Percentiles rank a stretch among this genome's conserved stretches.
Conservation (phyloP, 2,113 vertebrate genomes). For the Xyliphius kryptos region DNA sequence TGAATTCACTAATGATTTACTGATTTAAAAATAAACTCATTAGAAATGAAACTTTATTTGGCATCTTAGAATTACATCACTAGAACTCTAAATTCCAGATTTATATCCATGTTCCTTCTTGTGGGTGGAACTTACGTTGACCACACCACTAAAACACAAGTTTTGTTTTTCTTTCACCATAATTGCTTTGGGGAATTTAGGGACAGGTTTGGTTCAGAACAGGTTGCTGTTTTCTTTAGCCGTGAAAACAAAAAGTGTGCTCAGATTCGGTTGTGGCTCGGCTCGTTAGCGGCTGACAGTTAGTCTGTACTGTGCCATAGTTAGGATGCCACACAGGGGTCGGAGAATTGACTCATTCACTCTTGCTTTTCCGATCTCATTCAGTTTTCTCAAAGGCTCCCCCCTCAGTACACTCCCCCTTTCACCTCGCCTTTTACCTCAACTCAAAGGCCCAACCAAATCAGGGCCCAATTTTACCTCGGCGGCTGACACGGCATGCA, state of each 20-base stretch:
- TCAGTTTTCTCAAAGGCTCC: slow-evolving; percentile 44
- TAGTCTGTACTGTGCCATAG: slow-evolving; percentile 58
- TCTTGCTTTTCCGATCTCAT: slow-evolving; percentile 49
- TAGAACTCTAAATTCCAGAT: too few relatives aligned
- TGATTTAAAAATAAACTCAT: too few relatives aligned
- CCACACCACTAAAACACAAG: too few relatives aligned
- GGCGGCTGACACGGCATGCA: slow-evolving; percentile 1
- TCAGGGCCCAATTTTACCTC: not conserved
- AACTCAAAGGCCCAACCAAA: slow-evolving; percentile 16
- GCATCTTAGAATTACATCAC: too few relatives aligned
- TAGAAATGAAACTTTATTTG: too few relatives aligned
- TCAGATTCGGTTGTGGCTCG: slow-evolving; percentile 34
- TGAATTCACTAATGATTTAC: too few relatives aligned
- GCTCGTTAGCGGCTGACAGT: slow-evolving; percentile 59
- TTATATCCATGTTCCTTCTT: too few relatives aligned
- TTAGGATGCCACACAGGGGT: slow-evolving; percentile 51
- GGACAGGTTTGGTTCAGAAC: not conserved
- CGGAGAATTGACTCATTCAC: slow-evolving; percentile 54
- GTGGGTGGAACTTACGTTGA: too few relatives aligned
- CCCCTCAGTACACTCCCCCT: slow-evolving; percentile 40
- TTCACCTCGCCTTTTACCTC: not conserved
- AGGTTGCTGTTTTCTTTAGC: too few relatives aligned
- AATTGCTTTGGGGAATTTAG: not conserved
- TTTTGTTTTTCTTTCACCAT: too few relatives aligned
- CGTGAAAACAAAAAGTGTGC: not conserved